Percentiles rank a stretch among this genome's conserved stretches.
Conservation (phyloP, 2,888 invertebrate genomes). For the Carpatolechia fugitivella region DNA sequence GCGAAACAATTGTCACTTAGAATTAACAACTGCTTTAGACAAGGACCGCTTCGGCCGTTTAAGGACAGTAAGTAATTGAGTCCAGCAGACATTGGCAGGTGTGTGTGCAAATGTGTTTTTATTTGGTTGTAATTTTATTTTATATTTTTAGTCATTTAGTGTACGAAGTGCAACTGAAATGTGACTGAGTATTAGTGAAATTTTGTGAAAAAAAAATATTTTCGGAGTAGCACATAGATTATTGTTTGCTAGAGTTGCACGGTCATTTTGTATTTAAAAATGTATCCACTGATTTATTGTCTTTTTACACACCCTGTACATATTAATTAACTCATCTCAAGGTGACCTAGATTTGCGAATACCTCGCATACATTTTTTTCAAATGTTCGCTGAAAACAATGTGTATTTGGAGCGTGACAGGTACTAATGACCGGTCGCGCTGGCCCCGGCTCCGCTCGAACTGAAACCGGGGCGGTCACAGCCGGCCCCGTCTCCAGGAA, state of each 20-base stretch:
- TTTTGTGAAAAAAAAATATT: not conserved
- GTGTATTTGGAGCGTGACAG: slow-evolving; percentile 54
- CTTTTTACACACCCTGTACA: not conserved
- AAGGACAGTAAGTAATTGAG: not conserved
- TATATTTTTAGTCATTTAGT: not conserved
- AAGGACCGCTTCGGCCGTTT: slow-evolving; percentile 5
- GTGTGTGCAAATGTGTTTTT: not conserved
- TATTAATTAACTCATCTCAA: slow-evolving; percentile 6
- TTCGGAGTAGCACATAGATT: not conserved
- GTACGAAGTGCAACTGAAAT: no score
- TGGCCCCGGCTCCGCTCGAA: slow-evolving; percentile 21
- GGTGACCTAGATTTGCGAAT: slow-evolving; percentile 4
- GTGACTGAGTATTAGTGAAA: no score
- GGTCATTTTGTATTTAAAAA: no score
- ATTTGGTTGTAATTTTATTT: not conserved
- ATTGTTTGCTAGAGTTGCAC: not conserved
- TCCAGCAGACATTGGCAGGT: not conserved
- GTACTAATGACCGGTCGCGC: slow-evolving; percentile 51
- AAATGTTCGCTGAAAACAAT: slow-evolving; percentile 32
- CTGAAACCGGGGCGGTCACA: slow-evolving; percentile 17
- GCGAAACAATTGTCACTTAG: slow-evolving; percentile 54
- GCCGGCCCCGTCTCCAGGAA: slow-evolving; percentile 41
- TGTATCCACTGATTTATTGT: no score
- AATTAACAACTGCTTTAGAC: slow-evolving; percentile 4
- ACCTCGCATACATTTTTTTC: slow-evolving; percentile 5